These are phyloP conservation scores for Pseudanteris insignis DNA, from an alignment of 2,888 invertebrate genomes.

Conservation along the genomic window DNA sequence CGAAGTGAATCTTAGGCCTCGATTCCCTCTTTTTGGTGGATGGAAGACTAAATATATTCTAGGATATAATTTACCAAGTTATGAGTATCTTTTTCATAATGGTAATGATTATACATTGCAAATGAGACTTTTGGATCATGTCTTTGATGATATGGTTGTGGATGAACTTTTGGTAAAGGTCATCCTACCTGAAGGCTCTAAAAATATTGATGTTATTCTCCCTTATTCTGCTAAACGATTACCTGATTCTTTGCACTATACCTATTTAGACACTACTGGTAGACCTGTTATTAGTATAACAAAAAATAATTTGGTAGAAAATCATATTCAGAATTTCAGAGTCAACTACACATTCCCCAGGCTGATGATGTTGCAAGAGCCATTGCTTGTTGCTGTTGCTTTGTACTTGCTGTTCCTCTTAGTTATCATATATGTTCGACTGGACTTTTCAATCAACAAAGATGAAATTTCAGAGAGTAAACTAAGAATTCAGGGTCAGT, in stretches of 20 bases:
- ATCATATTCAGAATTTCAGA: conserved; percentile 95
- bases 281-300: conserved; percentile 86
- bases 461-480: conserved; percentile 70
- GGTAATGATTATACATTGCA: conserved; percentile 85
- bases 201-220: conserved; percentile 80
- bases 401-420: conserved; percentile 89
- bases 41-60: conserved; percentile 98
- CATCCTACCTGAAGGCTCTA: conserved; percentile 92
- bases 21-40: conserved; percentile 98
- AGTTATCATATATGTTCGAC: conserved; percentile 92
- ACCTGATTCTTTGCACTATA: conserved; percentile 82
- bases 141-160: conserved; percentile 96
- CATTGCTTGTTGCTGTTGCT: conserved; percentile 86
- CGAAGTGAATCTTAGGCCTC: conserved; percentile 93
- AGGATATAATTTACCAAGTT: conserved; percentile 97
- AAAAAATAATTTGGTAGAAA: conserved; percentile 89
- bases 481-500: conserved; percentile 65
- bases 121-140: conserved; percentile 95
- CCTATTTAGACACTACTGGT: conserved; percentile 95
- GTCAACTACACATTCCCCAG: conserved; percentile 89
- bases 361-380: conserved; percentile 90
- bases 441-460: conserved; percentile 93
- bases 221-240: conserved; percentile 83
- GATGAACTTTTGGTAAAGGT: conserved; percentile 89
- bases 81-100: conserved; percentile 89